Evolutionary conservation across 2,113 vertebrate species (phyloP).

Genomic region (Eurystomus gularis): DNA sequence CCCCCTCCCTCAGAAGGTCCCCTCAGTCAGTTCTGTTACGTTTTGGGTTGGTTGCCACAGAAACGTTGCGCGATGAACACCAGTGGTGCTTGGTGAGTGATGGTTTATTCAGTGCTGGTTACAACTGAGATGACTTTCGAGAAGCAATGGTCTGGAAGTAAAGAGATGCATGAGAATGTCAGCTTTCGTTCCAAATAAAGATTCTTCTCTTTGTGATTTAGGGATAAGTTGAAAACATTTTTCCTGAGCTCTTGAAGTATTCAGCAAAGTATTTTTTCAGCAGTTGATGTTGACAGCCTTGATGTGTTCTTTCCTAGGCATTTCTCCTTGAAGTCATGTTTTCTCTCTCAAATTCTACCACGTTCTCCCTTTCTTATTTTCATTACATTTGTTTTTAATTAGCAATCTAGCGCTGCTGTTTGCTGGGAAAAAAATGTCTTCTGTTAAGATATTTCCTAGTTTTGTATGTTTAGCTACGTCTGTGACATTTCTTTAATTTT

Average conservation of each 20-base stretch:
- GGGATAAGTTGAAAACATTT: not conserved
- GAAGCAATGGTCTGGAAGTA: not conserved
- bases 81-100: rapidly evolving
- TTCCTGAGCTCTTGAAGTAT: rapidly evolving
- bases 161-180: not conserved
- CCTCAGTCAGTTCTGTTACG: not conserved
- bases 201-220: not conserved
- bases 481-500: not conserved
- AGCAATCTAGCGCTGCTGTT: not conserved
- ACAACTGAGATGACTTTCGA: not conserved
- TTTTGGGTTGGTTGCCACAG: not conserved
- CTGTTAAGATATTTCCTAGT: not conserved
- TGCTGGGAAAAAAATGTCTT: not conserved
- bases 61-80: not conserved
- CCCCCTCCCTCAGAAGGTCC: not conserved
- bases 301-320: not conserved
- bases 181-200: not conserved
- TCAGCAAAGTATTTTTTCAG: not conserved
- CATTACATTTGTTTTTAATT: not conserved
- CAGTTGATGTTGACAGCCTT: not conserved
- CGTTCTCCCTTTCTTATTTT: not conserved
- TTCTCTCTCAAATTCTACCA: not conserved
- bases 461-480: not conserved
- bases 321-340: not conserved
- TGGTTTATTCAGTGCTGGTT: not conserved